Percentiles rank a stretch among this genome's conserved stretches.
Conservation (phyloP, 2,888 invertebrate genomes). For the Athrips mouffetella region DNA sequence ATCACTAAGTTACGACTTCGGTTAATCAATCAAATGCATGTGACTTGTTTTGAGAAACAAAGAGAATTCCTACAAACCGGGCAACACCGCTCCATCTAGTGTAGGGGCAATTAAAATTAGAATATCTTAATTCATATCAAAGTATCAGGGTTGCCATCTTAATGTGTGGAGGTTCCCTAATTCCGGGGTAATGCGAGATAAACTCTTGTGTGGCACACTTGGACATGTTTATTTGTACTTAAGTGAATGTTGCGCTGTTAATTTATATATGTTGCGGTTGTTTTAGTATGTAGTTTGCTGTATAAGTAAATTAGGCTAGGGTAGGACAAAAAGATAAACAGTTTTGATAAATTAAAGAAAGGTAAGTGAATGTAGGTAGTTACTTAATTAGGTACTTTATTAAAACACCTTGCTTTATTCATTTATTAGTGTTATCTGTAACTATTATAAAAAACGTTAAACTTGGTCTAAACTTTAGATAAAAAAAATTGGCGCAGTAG, state of each 20-base stretch:
- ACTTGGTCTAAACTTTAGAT: too few relatives aligned
- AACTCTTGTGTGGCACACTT: constrained; percentile 47
- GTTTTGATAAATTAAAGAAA: too few relatives aligned
- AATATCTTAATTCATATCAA: constrained; percentile 86
- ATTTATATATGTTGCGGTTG: constrained; percentile 30
- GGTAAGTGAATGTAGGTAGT: too few relatives aligned
- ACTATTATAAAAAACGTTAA: too few relatives aligned
- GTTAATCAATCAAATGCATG: too few relatives aligned
- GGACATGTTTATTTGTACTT: constrained; percentile 69
- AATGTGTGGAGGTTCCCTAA: constrained; percentile 74
- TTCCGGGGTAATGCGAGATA: constrained; percentile 69
- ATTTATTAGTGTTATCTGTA: too few relatives aligned
- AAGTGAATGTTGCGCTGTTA: constrained; percentile 61
- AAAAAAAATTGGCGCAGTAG: too few relatives aligned
- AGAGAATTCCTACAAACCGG: constrained; percentile 28
- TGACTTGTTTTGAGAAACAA: constrained; percentile 25
- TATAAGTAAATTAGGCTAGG: neutral
- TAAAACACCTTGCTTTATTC: too few relatives aligned
- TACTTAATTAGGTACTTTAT: too few relatives aligned
- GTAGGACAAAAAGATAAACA: too few relatives aligned
- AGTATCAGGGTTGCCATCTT: constrained; percentile 77
- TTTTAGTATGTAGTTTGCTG: constrained; percentile 16
- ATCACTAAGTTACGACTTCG: too few relatives aligned
- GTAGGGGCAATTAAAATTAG: constrained; percentile 78
- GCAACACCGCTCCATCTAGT: constrained; percentile 37